Evolutionary conservation across 2,113 vertebrate species (phyloP).

Genomic region (Pollimyrus isidori): DNA sequence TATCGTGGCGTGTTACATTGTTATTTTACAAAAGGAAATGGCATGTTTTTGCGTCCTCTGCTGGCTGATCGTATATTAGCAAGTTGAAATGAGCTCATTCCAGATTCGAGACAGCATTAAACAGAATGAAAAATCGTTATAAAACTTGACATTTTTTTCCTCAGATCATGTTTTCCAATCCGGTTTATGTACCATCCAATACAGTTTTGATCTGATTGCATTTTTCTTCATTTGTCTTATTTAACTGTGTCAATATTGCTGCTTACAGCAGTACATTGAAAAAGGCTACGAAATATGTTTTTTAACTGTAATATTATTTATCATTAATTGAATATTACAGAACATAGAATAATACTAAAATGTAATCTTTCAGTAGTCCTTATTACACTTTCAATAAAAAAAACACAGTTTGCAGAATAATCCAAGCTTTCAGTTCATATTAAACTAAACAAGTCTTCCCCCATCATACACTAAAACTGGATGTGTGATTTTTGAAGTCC

Average conservation of each 20-base stretch:
- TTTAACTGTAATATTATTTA: background rate
- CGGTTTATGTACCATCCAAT: background rate
- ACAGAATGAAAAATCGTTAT: background rate
- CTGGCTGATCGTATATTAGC: background rate
- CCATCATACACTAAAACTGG: background rate
- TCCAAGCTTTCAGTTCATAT: background rate
- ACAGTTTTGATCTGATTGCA: background rate
- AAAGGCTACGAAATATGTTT: background rate
- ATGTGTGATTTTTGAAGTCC: background rate
- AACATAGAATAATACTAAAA: background rate
- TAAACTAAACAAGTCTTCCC: background rate
- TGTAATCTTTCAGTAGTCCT: background rate
- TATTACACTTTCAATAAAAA: background rate
- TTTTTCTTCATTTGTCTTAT: background rate
- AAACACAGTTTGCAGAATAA: background rate
- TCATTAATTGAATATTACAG: background rate
- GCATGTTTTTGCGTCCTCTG: background rate
- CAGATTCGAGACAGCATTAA: background rate
- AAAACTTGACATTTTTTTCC: background rate
- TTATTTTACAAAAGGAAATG: background rate
- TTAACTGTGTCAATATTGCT: background rate
- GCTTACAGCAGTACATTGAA: background rate
- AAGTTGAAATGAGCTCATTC: background rate
- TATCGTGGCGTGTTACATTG: background rate
- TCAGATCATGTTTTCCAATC: background rate